Evolutionary conservation across 2,113 vertebrate genomes (phyloP), one percentile per base, ranked within the genome.

Genomic region (Pithys albifrons): DNA sequence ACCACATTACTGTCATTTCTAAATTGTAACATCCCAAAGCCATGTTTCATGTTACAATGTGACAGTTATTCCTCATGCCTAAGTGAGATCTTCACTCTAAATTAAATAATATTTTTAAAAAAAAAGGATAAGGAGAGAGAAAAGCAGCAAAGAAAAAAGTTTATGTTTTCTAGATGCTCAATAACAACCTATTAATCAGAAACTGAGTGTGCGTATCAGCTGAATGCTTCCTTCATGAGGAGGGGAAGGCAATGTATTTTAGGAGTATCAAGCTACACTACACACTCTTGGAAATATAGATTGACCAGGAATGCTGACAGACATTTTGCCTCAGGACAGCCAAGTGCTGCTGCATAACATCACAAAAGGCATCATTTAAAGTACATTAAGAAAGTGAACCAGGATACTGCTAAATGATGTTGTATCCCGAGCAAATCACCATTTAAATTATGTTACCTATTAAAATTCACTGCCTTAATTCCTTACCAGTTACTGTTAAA

Each of bases 311-410:
- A 43, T 75, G 7, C 49, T 93, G 84, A 89, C 51, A 87, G 52
- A 85, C 28, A 18, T 67, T 89, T 88, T 89, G 51, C 59, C 65
- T 70, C n/a, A 87, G 69, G 33, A 94, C 25, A 84, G 29, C 5
- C 64, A 80, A 74, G 12, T 80, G 28, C 28, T 78, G 43, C 20
- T 77, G 14, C 57, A 43, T 46, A 88, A 85, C 58, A 73, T 52
- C 51, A 65, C 45, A 78, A 84, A 93, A 93, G 31, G 7, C 33
- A 75, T 77, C 14, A 41, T 92, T 90, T 91, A 92, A 91, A 87
- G 20, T 29, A 94, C 41, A 78, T 92, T 90, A 55, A 92, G 69
- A 81, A 87, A 88, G 35, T 2, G 25, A 88, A 46, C 59, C 12
- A n/a, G 8, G 72, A 33, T 76, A 18, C 20, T 86, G 15, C 19